Evolutionary conservation across 2,113 vertebrate genomes (phyloP).

Genomic region (Montifringilla adamsi): DNA sequence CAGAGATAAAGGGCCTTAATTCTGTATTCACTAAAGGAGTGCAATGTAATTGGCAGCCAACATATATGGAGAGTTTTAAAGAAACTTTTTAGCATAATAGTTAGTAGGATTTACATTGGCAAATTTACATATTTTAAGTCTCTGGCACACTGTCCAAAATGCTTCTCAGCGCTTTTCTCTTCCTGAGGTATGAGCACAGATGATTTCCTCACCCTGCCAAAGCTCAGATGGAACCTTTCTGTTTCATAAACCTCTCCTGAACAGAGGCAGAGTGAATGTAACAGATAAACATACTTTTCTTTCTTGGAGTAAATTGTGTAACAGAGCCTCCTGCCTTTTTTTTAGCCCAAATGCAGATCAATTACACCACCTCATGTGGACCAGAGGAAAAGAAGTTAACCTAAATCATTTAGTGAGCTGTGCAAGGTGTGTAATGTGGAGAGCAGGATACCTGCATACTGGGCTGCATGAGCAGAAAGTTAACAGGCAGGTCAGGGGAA

Average conservation of each 20-base stretch:
- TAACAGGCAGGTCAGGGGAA: neutral
- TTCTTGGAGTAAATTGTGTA: neutral
- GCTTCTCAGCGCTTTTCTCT: neutral
- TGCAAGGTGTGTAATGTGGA: neutral
- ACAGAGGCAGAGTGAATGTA: neutral
- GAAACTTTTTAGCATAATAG: neutral
- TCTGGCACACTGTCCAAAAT: neutral
- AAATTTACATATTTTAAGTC: neutral
- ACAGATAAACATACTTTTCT: neutral
- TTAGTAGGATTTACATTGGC: neutral
- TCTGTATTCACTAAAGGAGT: neutral
- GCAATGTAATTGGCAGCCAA: neutral
- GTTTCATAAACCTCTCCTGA: neutral
- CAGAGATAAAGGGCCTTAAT: neutral
- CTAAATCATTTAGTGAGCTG: neutral
- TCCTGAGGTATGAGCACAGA: neutral
- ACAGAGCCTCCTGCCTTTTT: rapidly evolving
- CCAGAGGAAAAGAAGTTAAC: neutral
- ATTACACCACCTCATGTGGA: neutral
- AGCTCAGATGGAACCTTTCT: neutral
- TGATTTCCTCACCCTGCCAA: rapidly evolving
- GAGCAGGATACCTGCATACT: neutral
- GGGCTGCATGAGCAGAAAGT: neutral
- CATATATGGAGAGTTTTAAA: neutral
- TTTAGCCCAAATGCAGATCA: neutral